Evolutionary conservation across 2,888 invertebrate genomes (phyloP).

Genomic region (Hylaea fasciaria): DNA sequence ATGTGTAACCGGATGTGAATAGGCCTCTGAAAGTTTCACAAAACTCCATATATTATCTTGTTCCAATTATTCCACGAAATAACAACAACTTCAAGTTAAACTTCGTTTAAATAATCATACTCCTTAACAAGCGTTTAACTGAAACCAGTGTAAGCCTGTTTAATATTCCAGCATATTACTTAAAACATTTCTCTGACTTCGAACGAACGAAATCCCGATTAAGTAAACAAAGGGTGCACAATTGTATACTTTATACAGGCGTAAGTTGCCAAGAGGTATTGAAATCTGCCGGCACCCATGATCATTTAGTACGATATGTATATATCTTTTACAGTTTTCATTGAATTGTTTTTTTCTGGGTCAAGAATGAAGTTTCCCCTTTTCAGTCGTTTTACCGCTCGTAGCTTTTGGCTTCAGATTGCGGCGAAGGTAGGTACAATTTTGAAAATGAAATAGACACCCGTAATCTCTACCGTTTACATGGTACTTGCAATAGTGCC

Average conservation of each 20-base stretch:
- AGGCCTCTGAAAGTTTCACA: not conserved
- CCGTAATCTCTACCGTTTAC: no score
- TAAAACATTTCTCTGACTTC: conserved; percentile 27
- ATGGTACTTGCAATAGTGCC: no score
- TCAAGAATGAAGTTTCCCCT: no score
- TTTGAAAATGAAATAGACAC: no score
- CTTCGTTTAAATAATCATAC: conserved; percentile 9
- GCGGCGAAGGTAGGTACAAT: no score
- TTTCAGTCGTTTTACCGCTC: no score
- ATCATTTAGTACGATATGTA: not conserved
- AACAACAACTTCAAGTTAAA: conserved; percentile 22
- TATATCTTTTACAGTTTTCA: no score
- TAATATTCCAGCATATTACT: conserved; percentile 23
- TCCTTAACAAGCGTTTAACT: conserved; percentile 7
- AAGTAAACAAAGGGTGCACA: conserved; percentile 30
- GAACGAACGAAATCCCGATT: conserved; percentile 27
- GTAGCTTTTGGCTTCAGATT: no score
- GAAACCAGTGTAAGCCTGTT: conserved; percentile 15
- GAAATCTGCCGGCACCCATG: conserved; percentile 17
- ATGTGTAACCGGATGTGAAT: not conserved
- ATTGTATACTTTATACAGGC: no score
- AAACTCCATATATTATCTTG: conserved; percentile 9
- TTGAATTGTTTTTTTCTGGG: no score
- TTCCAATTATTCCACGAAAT: not conserved
- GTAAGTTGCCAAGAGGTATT: conserved; percentile 17